Evolutionary conservation across 2,113 vertebrate species (phyloP).

Genomic region (Diadophis punctatus): DNA sequence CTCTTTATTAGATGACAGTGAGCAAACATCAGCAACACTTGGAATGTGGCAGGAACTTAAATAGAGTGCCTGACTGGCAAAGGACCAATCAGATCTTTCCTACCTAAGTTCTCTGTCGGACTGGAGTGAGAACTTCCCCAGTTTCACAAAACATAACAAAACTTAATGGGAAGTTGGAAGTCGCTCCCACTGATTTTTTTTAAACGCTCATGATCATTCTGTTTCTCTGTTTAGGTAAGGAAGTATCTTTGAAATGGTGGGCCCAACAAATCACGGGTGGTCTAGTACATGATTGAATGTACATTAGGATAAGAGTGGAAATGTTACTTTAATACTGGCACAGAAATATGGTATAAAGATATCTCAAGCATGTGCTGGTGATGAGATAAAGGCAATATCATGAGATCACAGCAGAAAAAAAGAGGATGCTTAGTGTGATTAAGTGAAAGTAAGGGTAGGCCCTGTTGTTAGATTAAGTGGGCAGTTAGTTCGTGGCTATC

Average conservation of each 20-base stretch:
- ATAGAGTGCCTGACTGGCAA: too few species aligned
- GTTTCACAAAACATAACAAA: too few species aligned
- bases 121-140: too few species aligned
- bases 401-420: neutral
- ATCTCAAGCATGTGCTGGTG: neutral
- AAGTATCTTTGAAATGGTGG: neutral
- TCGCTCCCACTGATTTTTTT: neutral
- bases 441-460: neutral
- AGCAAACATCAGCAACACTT: too few species aligned
- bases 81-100: too few species aligned
- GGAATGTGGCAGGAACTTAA: too few species aligned
- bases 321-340: neutral
- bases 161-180: neutral
- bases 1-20: too few species aligned
- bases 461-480: neutral
- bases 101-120: too few species aligned
- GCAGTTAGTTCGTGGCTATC: neutral
- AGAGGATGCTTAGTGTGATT: neutral
- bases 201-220: neutral
- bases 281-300: neutral
- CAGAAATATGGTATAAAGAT: neutral
- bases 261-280: neutral
- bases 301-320: neutral
- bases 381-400: neutral
- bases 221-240: neutral